A percentile compares a stretch with the other conserved stretches of the same genome.
These are phyloP conservation scores for Platerodrilus igneus DNA, from an alignment of 2,888 invertebrate genomes.

Conservation along the genomic window DNA sequence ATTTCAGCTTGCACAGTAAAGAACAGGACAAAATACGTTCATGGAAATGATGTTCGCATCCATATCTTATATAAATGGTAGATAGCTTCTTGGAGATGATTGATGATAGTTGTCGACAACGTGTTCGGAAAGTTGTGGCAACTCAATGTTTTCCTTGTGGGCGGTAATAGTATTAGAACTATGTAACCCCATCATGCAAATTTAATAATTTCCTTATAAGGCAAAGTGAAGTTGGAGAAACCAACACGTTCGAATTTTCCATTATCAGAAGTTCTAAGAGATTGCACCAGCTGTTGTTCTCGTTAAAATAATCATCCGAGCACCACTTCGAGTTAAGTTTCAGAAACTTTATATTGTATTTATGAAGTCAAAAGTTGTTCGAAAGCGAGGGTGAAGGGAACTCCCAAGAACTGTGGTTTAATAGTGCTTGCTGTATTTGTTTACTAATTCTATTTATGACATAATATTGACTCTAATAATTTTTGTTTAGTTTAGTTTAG, in stretches of 20 bases:
- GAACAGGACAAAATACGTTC: conserved; percentile 18
- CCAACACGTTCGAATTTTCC: too few species aligned
- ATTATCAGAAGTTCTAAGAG: conserved; percentile 32
- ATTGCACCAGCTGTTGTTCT: conserved; percentile 37
- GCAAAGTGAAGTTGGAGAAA: too few species aligned
- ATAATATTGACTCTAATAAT: not conserved
- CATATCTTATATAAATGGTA: conserved; percentile 34
- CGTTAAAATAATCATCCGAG: conserved; percentile 41
- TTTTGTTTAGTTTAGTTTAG: too few species aligned
- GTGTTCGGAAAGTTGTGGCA: conserved; percentile 45
- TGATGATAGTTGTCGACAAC: conserved; percentile 47
- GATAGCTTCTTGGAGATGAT: conserved; percentile 43
- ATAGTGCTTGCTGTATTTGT: conserved; percentile 25
- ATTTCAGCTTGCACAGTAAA: too few species aligned
- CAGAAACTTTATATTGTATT: conserved; percentile 40
- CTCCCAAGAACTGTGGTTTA: conserved; percentile 32
- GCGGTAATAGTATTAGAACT: conserved; percentile 45
- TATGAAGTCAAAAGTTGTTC: conserved; percentile 40
- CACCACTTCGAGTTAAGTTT: conserved; percentile 37
- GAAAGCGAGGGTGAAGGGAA: conserved; percentile 30
- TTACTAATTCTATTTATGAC: conserved; percentile 15
- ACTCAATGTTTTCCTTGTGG: conserved; percentile 41
- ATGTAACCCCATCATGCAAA: conserved; percentile 35
- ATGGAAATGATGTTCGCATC: conserved; percentile 20
- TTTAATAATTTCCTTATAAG: too few species aligned